Percentiles rank a stretch among this genome's conserved stretches.
These are phyloP conservation scores for Polymixis flavicincta DNA, from an alignment of 2,888 invertebrate genomes.

Conservation along the genomic window DNA sequence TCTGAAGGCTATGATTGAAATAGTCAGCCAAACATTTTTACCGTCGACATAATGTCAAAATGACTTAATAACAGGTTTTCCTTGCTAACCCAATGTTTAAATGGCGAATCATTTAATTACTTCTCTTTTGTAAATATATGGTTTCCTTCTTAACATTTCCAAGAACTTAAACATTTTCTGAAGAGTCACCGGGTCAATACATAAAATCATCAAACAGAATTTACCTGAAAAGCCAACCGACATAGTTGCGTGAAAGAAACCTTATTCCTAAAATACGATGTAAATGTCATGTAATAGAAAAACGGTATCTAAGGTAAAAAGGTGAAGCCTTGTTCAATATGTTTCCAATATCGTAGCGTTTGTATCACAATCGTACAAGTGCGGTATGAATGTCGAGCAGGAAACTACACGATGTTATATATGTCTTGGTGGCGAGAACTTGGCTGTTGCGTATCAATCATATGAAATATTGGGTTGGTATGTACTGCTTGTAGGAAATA, in stretches of 20 bases:
- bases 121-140: background rate
- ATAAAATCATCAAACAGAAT: background rate
- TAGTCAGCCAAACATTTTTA: background rate
- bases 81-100: background rate
- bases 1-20: background rate
- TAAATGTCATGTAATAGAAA: constrained; percentile 50
- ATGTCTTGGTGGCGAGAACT: constrained; percentile 31
- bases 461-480: constrained; percentile 14
- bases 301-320: constrained; percentile 38
- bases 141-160: background rate
- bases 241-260: constrained; percentile 28
- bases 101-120: background rate
- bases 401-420: constrained; percentile 40
- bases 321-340: constrained; percentile 47
- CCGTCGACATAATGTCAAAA: background rate
- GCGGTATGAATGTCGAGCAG: constrained; percentile 44
- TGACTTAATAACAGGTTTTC: background rate
- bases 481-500: background rate
- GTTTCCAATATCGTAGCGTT: constrained; percentile 51
- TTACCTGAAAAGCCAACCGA: constrained; percentile 1
- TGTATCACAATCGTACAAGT: constrained; percentile 51
- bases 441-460: constrained; percentile 29
- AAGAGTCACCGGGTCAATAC: background rate
- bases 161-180: background rate
- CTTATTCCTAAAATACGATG: constrained; percentile 47